Evolutionary conservation across 2,113 vertebrate genomes (phyloP).

Genomic region (Solea solea): DNA sequence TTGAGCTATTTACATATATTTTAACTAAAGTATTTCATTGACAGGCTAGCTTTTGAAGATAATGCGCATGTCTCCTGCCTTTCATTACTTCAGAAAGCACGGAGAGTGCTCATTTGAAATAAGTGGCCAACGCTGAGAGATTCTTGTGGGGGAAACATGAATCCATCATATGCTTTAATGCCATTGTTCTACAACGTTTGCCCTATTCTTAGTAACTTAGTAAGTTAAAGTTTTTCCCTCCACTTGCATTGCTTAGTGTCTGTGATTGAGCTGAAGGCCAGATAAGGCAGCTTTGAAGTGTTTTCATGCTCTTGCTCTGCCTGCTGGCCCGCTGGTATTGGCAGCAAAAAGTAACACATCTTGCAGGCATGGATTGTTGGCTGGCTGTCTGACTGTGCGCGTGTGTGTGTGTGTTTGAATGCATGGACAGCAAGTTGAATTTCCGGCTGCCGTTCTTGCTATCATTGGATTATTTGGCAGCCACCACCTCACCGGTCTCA

Average conservation of each 20-base stretch:
- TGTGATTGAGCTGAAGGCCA: slow-evolving; percentile 30
- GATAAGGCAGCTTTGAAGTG: slow-evolving; percentile 46
- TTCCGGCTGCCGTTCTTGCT: slow-evolving; percentile 48
- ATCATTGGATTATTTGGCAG: slow-evolving; percentile 65
- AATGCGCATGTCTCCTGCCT: neutral
- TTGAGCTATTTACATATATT: no score
- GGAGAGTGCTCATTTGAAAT: neutral
- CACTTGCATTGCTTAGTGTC: slow-evolving; percentile 15
- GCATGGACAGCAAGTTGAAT: slow-evolving; percentile 47
- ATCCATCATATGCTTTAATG: slow-evolving; percentile 12
- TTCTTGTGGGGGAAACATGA: slow-evolving; percentile 1
- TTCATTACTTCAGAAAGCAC: neutral
- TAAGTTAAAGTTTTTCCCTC: neutral
- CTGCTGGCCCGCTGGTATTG: slow-evolving; percentile 65
- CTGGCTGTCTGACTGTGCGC: slow-evolving; percentile 43
- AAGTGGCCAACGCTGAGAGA: neutral
- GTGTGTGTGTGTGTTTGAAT: neutral
- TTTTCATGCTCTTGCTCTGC: slow-evolving; percentile 37
- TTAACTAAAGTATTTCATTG: no score
- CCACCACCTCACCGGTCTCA: slow-evolving; percentile 29
- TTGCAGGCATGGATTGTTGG: slow-evolving; percentile 57
- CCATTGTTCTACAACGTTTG: neutral
- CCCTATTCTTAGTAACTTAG: slow-evolving; percentile 1
- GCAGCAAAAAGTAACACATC: slow-evolving; percentile 68
- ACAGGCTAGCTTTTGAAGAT: neutral